Evolutionary conservation across 2,113 vertebrate genomes (phyloP).

Genomic region (Arothron firmamentum): DNA sequence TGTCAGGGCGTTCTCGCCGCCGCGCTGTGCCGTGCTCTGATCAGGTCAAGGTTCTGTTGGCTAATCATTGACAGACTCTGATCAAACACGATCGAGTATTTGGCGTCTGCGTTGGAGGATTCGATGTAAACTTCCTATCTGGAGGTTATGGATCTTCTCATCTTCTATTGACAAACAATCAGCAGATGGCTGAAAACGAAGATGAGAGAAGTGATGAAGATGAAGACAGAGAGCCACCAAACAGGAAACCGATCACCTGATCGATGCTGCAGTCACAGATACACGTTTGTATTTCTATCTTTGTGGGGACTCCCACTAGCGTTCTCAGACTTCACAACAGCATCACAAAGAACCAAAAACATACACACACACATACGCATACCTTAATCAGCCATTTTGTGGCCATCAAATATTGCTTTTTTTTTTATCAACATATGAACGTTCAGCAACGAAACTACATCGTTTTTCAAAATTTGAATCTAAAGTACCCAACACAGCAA

Average conservation of each 20-base stretch:
- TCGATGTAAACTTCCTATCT: background rate
- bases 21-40: background rate
- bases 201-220: background rate
- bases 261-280: conserved; percentile 1
- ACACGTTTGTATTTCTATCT: background rate
- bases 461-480: too few relatives aligned
- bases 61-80: conserved; percentile 55
- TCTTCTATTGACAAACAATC: too few relatives aligned
- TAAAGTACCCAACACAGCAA: background rate
- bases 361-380: conserved; percentile 10
- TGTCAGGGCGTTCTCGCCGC: background rate
- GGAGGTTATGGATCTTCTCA: background rate
- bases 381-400: background rate
- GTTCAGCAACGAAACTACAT: too few relatives aligned
- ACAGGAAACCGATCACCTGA: conserved; percentile 4
- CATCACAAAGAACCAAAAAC: too few relatives aligned
- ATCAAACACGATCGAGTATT: background rate
- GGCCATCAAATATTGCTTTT: too few relatives aligned
- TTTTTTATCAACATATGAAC: too few relatives aligned
- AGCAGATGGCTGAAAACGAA: too few relatives aligned
- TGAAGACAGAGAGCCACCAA: background rate
- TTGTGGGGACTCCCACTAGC: too few relatives aligned
- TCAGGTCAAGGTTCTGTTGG: conserved; percentile 49
- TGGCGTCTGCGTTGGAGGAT: background rate
- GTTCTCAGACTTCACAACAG: too few relatives aligned